Conservation (phyloP, 2,888 invertebrate genomes). For the Petrolisthes cinctipes region DNA sequence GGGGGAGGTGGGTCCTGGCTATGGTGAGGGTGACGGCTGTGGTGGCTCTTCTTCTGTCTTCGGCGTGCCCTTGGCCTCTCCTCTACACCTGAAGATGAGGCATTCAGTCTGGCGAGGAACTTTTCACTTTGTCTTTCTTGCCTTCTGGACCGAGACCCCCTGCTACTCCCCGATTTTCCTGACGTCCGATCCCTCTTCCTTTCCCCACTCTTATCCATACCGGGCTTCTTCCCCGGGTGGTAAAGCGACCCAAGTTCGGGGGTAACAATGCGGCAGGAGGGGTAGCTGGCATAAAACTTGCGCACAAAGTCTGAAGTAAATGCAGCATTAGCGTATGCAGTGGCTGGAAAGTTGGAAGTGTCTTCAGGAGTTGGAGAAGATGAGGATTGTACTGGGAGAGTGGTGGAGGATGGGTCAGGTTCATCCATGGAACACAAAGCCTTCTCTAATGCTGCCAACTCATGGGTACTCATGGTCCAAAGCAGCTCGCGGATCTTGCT, state of each 20-base stretch:
- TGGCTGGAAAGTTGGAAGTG: slow-evolving; percentile 8
- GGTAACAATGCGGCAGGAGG: slow-evolving; percentile 53
- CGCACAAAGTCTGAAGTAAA: slow-evolving; percentile 58
- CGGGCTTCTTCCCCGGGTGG: slow-evolving; percentile 45
- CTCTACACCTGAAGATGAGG: slow-evolving; percentile 41
- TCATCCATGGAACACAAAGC: slow-evolving; percentile 92
- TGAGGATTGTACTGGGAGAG: slow-evolving; percentile 16
- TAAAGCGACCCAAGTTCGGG: slow-evolving; percentile 55
- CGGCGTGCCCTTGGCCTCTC: slow-evolving; percentile 56
- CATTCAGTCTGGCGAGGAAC: slow-evolving; percentile 59
- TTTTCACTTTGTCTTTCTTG: slow-evolving; percentile 58
- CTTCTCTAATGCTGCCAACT: slow-evolving; percentile 87
- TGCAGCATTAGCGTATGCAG: slow-evolving; percentile 40
- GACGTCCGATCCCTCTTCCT: slow-evolving; percentile 58
- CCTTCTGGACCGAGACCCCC: slow-evolving; percentile 45
- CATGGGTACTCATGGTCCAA: slow-evolving; percentile 87
- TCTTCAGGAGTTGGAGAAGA: neutral
- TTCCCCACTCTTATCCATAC: slow-evolving; percentile 32
- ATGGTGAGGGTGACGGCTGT: slow-evolving; percentile 34
- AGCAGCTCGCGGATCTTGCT: slow-evolving; percentile 92
- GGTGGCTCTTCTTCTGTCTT: slow-evolving; percentile 39
- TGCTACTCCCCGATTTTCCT: slow-evolving; percentile 30
- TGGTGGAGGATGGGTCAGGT: slow-evolving; percentile 67
- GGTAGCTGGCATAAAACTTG: slow-evolving; percentile 55
- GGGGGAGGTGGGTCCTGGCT: slow-evolving; percentile 35